A percentile compares a stretch with the other conserved stretches of the same genome.
Evolutionary conservation across 2,888 invertebrate genomes (phyloP).

Genomic region (Cheilosia impressa): DNA sequence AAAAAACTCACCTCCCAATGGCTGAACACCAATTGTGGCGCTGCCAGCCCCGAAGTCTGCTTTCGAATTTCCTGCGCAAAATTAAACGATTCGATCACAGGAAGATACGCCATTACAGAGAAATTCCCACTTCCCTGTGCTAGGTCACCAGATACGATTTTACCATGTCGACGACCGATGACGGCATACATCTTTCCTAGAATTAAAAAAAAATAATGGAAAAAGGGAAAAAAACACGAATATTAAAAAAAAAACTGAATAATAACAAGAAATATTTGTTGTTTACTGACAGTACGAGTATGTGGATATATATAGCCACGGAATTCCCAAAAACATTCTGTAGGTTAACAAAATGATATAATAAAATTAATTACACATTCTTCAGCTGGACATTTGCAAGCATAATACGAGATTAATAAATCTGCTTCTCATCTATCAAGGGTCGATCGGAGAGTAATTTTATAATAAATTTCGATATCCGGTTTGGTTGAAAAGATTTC

Average conservation of each 20-base stretch:
- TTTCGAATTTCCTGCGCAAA: constrained; percentile 97
- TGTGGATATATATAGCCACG: background rate
- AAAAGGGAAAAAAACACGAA: constrained; percentile 16
- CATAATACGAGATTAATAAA: constrained; percentile 22
- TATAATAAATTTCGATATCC: constrained; percentile 44
- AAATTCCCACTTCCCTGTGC: constrained; percentile 96
- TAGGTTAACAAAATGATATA: constrained; percentile 5
- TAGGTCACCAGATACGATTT: constrained; percentile 94
- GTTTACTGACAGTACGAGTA: constrained; percentile 14
- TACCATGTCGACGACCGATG: constrained; percentile 93
- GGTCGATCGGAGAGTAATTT: constrained; percentile 28
- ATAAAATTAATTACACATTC: constrained; percentile 43
- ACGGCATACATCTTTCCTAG: constrained; percentile 95
- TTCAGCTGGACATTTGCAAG: constrained; percentile 10
- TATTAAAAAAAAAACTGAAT: constrained; percentile 23
- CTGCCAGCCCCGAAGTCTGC: constrained; percentile 97
- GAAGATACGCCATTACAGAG: constrained; percentile 93
- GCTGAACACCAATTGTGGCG: constrained; percentile 97
- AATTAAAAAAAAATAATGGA: constrained; percentile 77
- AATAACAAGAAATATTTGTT: constrained; percentile 10
- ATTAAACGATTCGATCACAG: constrained; percentile 98
- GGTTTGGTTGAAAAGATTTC: constrained; percentile 29
- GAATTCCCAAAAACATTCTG: background rate
- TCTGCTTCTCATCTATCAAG: constrained; percentile 31
- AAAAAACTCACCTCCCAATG: constrained; percentile 95